These are phyloP conservation scores for Trogon melanurus DNA, from an alignment of 2,113 vertebrate species.

Conservation along the genomic window DNA sequence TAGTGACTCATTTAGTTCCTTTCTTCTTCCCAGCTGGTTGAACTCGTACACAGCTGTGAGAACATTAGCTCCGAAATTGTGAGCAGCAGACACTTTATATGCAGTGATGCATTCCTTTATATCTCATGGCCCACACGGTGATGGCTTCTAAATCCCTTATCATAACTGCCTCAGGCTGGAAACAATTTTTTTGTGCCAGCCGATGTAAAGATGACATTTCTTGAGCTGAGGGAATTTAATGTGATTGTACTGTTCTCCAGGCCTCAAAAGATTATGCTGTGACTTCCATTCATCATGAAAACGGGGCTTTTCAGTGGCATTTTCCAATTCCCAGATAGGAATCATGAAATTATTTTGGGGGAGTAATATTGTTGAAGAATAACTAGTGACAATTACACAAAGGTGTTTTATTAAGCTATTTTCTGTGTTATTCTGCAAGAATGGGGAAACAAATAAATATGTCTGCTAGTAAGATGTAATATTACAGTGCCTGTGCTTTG, in stretches of 20 bases:
- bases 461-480: not conserved
- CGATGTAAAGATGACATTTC: conserved; percentile 65
- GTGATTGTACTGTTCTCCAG: conserved; percentile 38
- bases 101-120: not conserved
- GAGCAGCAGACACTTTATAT: not conserved
- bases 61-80: not conserved
- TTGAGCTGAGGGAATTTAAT: conserved; percentile 54
- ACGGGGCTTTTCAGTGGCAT: not conserved
- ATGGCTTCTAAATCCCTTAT: conserved; percentile 64
- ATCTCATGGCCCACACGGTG: conserved; percentile 15
- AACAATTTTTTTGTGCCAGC: conserved; percentile 25
- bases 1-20: conserved; percentile 4
- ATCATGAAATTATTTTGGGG: conserved; percentile 24
- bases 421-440: conserved; percentile 3
- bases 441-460: not conserved
- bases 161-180: conserved; percentile 52
- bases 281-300: conserved; percentile 51
- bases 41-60: conserved; percentile 20
- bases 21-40: not conserved
- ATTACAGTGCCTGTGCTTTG: not conserved
- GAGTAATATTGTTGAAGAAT: not conserved
- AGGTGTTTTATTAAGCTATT: conserved; percentile 11
- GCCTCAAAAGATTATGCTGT: conserved; percentile 47
- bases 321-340: conserved; percentile 57
- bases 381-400: conserved; percentile 7